Base-by-base conservation (phyloP, 2,113 vertebrate genomes). In the Amphiprion ocellaris region DNA sequence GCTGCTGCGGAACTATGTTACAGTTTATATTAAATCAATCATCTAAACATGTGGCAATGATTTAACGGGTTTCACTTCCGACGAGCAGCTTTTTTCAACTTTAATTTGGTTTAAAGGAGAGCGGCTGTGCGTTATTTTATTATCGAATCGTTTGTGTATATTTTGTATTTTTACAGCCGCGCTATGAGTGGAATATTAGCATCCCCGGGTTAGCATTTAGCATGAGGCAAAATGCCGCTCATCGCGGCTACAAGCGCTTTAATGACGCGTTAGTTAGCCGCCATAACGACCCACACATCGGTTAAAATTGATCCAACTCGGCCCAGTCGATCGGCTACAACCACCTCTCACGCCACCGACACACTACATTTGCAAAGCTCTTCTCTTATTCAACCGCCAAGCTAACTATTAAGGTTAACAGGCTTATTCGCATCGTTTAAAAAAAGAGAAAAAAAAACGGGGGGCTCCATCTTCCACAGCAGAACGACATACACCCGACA, bases 161-260 rank as follows among this genome's bases (percentile, higher is more conserved):
- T 50, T 50, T 50, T 9, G 26, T 26, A 55, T 24, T 24, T 24
- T 4, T 2, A 23, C 52, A n/a, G 10, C 41, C 46, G 24, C 58
- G 24, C 58, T 64, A 10, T 52, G 16, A 9, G 33, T 39, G n/a
- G 59, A 56, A 59, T 41, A 59, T 85, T 75, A 83, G 59, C 78
- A 66, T 44, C 24, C 30, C 14, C 8, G 16, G 2, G 37, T 66
- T 78, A 72, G 65, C 70, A 61, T 60, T 60, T 69, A 82, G 70
- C 82, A 63, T 16, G 1, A 17, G 39, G 17, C 17, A 33, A 16
- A 49, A 26, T 10, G 64, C 44, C 39, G n/a, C 24, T 59, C 14
- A 16, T 39, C 24, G 7, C 60, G 37, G 46, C 5, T 41, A 9
- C 33, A 26, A 16, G 28, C 44, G 70, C 70, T 63, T 62, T 77